These are phyloP conservation scores for Podabrus alpinus DNA, from an alignment of 2,888 invertebrate species.

Conservation along the genomic window DNA sequence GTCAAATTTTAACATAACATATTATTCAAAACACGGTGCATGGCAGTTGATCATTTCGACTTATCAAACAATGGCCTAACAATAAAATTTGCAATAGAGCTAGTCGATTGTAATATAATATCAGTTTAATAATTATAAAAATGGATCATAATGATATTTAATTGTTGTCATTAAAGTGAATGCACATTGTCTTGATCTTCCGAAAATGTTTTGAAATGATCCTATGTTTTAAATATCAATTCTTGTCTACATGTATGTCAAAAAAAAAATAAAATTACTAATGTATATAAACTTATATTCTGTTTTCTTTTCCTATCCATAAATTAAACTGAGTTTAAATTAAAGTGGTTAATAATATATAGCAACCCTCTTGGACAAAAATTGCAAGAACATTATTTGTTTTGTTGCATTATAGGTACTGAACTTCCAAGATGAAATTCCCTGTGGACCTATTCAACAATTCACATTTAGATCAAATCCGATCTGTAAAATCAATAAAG, in stretches of 20 bases:
- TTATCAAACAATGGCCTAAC: slow-evolving; percentile 47
- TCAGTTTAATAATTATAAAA: slow-evolving; percentile 14
- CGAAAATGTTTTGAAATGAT: slow-evolving; percentile 50
- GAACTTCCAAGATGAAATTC: too few relatives aligned
- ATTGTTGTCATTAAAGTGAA: slow-evolving; percentile 43
- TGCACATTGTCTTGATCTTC: slow-evolving; percentile 54
- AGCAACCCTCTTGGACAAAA: too few relatives aligned
- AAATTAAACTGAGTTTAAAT: too few relatives aligned
- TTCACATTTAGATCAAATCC: too few relatives aligned
- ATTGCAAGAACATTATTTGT: too few relatives aligned
- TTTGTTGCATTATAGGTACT: too few relatives aligned
- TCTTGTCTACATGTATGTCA: slow-evolving; percentile 53
- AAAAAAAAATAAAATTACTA: slow-evolving; percentile 49
- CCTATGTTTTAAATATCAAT: slow-evolving; percentile 52
- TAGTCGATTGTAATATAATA: slow-evolving; percentile 40
- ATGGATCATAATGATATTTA: slow-evolving; percentile 40
- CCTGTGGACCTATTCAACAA: too few relatives aligned
- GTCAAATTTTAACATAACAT: slow-evolving; percentile 47
- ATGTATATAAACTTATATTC: slow-evolving; percentile 40
- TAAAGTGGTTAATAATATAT: too few relatives aligned
- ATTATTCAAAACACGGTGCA: slow-evolving; percentile 41
- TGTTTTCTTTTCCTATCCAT: not conserved
- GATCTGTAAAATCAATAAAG: too few relatives aligned
- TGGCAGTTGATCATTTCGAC: slow-evolving; percentile 21
- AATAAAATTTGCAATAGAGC: slow-evolving; percentile 49